Percentiles rank a stretch among this genome's conserved stretches.
Evolutionary conservation across 1,140 invertebrate species (phyloP).

Genomic region (Luehdorfia chinensis): DNA sequence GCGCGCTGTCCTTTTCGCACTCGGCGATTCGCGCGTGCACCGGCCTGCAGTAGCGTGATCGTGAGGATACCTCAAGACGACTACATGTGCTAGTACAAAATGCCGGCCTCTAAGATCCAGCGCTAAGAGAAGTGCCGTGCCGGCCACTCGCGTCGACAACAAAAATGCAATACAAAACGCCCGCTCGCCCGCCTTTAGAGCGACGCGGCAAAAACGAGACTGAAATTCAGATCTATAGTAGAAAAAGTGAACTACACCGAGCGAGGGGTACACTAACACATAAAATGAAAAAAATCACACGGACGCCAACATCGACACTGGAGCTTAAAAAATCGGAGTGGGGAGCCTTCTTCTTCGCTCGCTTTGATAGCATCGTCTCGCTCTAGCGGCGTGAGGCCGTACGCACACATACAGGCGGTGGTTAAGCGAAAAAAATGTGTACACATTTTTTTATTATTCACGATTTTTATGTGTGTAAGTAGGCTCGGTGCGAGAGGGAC

Average conservation of each 20-base stretch:
- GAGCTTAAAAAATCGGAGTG: constrained; percentile 74
- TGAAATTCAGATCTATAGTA: constrained; percentile 77
- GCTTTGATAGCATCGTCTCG: constrained; percentile 46
- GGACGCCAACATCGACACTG: constrained; percentile 59
- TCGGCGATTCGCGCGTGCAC: constrained; percentile 59
- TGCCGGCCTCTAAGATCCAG: constrained; percentile 42
- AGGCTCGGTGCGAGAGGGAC: constrained; percentile 60
- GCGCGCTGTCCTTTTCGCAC: constrained; percentile 56
- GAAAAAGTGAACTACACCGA: constrained; percentile 76
- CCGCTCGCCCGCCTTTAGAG: constrained; percentile 69
- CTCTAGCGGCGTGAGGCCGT: constrained; percentile 62
- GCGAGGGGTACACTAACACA: constrained; percentile 76
- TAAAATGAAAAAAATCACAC: constrained; percentile 76
- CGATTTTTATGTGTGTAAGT: constrained; percentile 77
- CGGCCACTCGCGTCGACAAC: constrained; percentile 45
- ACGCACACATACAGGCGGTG: constrained; percentile 60
- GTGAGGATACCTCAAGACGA: constrained; percentile 35
- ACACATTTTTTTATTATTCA: constrained; percentile 77
- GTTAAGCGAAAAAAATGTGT: constrained; percentile 76
- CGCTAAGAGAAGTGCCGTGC: constrained; percentile 27
- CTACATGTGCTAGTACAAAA: constrained; percentile 62
- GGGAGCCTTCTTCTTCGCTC: constrained; percentile 45
- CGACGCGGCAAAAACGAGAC: constrained; percentile 76
- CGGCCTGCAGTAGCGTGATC: constrained; percentile 42
- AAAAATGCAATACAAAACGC: constrained; percentile 69